Evolutionary conservation across 2,797 vertebrate species (phyloP).

Genomic region (Pteronotus mesoamericanus): DNA sequence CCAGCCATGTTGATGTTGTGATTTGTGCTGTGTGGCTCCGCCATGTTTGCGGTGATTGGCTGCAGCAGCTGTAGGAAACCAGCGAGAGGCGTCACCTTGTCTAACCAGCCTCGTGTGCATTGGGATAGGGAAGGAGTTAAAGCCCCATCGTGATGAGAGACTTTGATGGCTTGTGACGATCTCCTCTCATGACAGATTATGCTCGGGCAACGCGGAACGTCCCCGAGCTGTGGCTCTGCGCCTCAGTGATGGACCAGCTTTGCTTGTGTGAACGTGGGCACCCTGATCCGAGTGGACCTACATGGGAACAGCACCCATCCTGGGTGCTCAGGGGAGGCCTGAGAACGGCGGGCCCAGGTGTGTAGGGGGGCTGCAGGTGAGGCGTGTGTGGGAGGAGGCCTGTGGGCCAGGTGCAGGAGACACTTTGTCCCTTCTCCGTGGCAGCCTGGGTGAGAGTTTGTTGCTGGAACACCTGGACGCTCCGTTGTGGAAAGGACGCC

Average conservation of each 20-base stretch:
- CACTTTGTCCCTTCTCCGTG: accelerated
- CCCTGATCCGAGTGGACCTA: not conserved
- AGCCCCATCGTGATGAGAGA: not conserved
- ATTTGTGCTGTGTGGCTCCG: not conserved
- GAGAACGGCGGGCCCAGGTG: not conserved
- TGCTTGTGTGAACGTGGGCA: not conserved
- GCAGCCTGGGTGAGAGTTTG: not conserved
- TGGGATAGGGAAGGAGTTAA: not conserved
- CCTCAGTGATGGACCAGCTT: not conserved
- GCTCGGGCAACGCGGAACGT: not conserved
- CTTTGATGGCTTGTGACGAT: not conserved
- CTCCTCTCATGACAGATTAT: not conserved
- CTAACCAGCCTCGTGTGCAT: not conserved
- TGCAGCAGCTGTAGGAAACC: not conserved
- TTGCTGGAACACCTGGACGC: not conserved
- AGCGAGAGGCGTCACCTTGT: not conserved
- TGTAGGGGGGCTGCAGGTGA: not conserved
- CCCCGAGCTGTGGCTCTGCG: not conserved
- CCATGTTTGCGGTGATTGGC: not conserved
- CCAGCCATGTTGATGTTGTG: not conserved
- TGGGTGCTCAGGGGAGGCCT: not conserved
- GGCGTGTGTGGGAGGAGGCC: not conserved
- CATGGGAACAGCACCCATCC: not conserved
- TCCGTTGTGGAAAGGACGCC: not conserved
- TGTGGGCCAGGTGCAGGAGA: accelerated